A percentile compares a stretch with the other conserved stretches of the same genome.
These are phyloP conservation scores for Porites lutea DNA, from an alignment of 64 coral and sea anemone genomes.

Conservation along the genomic window DNA sequence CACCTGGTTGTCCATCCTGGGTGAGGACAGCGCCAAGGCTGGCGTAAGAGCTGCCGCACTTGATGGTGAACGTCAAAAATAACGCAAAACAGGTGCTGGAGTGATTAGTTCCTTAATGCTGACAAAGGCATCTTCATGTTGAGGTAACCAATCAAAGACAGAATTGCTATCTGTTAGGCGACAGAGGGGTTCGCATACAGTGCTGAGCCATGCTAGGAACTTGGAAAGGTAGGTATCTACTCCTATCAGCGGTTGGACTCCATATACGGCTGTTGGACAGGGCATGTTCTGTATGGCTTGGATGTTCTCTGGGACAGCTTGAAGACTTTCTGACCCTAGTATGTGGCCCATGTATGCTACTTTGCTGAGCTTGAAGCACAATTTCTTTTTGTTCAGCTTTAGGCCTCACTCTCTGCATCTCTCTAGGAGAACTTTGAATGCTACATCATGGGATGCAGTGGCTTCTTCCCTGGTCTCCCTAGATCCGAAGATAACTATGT, in stretches of 20 bases:
- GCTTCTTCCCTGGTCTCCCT: not conserved
- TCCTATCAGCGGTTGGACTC: not conserved
- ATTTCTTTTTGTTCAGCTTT: slow-evolving; percentile 17
- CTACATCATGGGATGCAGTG: not conserved
- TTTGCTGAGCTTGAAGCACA: not conserved
- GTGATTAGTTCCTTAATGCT: slow-evolving; percentile 31
- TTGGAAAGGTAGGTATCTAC: slow-evolving; percentile 2
- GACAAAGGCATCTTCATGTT: slow-evolving; percentile 62
- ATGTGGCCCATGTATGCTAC: slow-evolving; percentile 26
- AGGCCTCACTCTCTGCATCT: not conserved
- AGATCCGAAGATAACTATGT: slow-evolving; percentile 21
- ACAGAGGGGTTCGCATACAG: not conserved
- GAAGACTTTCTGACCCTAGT: not conserved
- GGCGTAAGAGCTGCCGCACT: not conserved
- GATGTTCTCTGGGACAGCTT: not conserved
- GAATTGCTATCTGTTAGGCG: too few relatives aligned
- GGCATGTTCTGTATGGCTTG: not conserved
- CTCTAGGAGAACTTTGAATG: not conserved
- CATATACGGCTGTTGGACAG: not conserved
- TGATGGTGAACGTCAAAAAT: slow-evolving; percentile 43
- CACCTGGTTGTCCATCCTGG: slow-evolving; percentile 34
- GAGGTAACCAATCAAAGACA: not conserved
- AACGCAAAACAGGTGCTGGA: slow-evolving; percentile 18
- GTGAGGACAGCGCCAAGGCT: slow-evolving; percentile 21
- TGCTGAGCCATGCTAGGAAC: not conserved